Base-by-base conservation (phyloP, 1,140 invertebrate species). In the Ceratina japonica region DNA sequence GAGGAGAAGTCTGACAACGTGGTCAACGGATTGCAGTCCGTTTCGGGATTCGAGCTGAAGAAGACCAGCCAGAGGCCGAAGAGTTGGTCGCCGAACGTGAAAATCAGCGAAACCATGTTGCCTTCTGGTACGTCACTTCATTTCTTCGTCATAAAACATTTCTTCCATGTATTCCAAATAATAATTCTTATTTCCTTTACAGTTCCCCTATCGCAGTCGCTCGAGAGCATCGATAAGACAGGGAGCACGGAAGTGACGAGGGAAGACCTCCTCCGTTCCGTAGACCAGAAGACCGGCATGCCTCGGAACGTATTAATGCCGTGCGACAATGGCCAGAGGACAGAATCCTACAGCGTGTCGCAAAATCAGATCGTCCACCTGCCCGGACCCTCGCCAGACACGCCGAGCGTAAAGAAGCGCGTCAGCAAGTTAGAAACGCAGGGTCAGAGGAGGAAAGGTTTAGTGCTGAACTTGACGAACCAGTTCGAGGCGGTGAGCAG, bases 351-450 rank as follows among this genome's bases (percentile, higher is more conserved):
- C 90, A 97, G 96, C 89, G 97, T 97, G 12, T 97, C 97, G 31
- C 97, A 97, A 82, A 98, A 98, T 89, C 96, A 97, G 93, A 97
- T 97, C 77, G 94, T 97, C 44, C 95, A 97, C 84, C 93, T 97
- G 69, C 93, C 94, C 2, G 89, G 90, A 54, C 93, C 94, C 13
- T 88, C 88, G 16, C 88, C 90, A 0, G 90, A 90, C 20, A 85
- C 83, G 5, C 72, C 84, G 49, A 90, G 82, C 73, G 78, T 80
- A 92, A 94, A 90, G 92, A 94, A 86, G 89, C 94, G 88, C 89
- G 92, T 83, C 88, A 95, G 93, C 85, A 95, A 95, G 85, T 92
- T 96, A 51, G 95, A 96, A 87, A 93, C 91, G 79, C 94, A 94
- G 79, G 91, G 93, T 27, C 88, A 91, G 31, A 93, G 93, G 51